phyloP scores from a whole-genome alignment of 2,113 vertebrate species.

The Bujurquina vittata region DNA sequence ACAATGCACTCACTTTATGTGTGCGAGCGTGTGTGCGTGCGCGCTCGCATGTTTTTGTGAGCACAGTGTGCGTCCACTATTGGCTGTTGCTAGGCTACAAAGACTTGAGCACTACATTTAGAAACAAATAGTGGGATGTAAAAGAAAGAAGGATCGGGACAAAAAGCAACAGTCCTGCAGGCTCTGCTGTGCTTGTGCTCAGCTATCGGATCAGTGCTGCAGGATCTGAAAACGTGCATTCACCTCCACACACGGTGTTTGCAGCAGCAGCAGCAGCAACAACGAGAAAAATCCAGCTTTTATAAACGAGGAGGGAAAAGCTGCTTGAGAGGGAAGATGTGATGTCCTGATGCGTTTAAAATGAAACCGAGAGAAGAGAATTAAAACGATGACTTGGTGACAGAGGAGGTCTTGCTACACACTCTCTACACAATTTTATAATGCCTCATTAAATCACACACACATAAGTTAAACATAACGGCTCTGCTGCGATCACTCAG shows the following conservation, averaged over 20 bases:
- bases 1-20: slow-evolving; percentile 15
- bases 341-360: neutral
- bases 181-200: slow-evolving; percentile 5
- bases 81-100: slow-evolving; percentile 70
- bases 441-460: neutral
- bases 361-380: neutral
- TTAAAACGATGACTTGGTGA: neutral
- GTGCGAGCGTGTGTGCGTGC: neutral
- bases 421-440: neutral
- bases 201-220: slow-evolving; percentile 10
- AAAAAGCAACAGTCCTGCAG: slow-evolving; percentile 41
- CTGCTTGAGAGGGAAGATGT: neutral
- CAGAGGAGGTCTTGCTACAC: neutral
- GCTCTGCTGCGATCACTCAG: neutral
- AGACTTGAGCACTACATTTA: slow-evolving; percentile 59
- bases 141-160: slow-evolving; percentile 40
- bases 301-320: neutral
- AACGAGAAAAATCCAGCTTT: neutral
- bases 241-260: neutral
- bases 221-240: neutral
- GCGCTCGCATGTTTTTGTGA: slow-evolving; percentile 11
- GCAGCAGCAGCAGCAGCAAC: no score
- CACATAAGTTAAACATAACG: no score
- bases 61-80: slow-evolving; percentile 25
- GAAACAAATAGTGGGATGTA: slow-evolving; percentile 58